phyloP scores from a whole-genome alignment of 2,113 vertebrate genomes.

The Steatornis caripensis region DNA sequence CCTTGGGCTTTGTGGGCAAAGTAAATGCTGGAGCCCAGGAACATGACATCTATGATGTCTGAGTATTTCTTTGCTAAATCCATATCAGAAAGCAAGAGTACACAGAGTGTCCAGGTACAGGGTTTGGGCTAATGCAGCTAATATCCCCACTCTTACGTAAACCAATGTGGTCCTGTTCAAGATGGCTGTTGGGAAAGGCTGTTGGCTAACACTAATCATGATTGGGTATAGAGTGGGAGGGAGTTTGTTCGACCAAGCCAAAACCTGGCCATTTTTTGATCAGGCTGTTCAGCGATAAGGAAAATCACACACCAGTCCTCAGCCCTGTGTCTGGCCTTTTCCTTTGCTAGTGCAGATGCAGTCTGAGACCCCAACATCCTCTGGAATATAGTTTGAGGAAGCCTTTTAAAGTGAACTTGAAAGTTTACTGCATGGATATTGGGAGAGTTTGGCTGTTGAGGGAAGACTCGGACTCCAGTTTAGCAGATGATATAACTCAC shows the following conservation, averaged over 20 bases:
- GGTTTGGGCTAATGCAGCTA: neutral
- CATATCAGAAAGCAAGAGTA: neutral
- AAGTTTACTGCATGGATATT: neutral
- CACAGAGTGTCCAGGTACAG: neutral
- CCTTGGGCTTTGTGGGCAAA: neutral
- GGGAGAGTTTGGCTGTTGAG: neutral
- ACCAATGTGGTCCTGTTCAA: neutral
- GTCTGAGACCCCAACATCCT: neutral
- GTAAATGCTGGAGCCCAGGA: neutral
- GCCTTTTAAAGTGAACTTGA: neutral
- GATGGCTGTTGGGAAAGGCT: neutral
- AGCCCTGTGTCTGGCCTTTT: neutral
- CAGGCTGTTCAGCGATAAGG: neutral
- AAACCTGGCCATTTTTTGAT: neutral
- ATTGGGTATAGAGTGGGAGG: rapidly evolving
- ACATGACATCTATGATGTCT: rapidly evolving
- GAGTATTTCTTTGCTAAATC: neutral
- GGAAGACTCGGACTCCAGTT: neutral
- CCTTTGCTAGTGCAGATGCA: neutral
- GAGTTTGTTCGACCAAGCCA: neutral
- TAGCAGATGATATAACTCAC: neutral
- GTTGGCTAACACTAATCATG: neutral
- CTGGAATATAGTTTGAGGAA: neutral
- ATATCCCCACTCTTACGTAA: neutral
- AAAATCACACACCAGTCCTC: neutral